Base-by-base conservation (phyloP, 2,888 invertebrate species). In the Abrostola tripartita region DNA sequence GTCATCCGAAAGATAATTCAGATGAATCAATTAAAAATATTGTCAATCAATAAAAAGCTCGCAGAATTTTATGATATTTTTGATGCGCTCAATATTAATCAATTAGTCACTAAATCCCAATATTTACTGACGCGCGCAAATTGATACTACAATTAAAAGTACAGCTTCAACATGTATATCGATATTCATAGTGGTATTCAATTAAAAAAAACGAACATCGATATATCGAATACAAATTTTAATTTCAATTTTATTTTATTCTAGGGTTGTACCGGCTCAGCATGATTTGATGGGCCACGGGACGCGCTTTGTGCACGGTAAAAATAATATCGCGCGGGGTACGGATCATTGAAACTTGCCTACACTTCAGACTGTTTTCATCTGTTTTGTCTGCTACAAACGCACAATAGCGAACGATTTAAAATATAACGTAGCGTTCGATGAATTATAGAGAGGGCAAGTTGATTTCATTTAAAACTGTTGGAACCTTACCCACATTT, bases 231-330 rank as follows among this genome's bases (percentile, higher is more conserved):
- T 68, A 63, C 42, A 66, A 74, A 76, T 73, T 73, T 73, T 65
- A 75, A 71, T 74, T 79, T 69, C 71, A 83, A 77, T 86, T 86
- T 87, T 85, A 84, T 88, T 87, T 88, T 87, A 85, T 85, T 85
- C 83, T 86, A 82, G 83, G 81, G 81, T 80, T 65, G 76, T 72
- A 74, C 76, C 78, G 68, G 68, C 64, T 81, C 79, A 74, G 72
- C 73, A 78, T 90, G 90, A 91, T 92, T 92, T 91, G 91, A 92
- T 92, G 89, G 90, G 76, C 73, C 71, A 70, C 71, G 69, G 63
- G 55, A 50, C 63, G 37, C 76, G 81, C 88, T 90, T 89, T 89
- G 86, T 89, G 82, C 78, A 60, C 60, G 77, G 81, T 76, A 69
- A 76, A 85, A 88, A 89, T 90, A 90, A 89, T 90, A 88, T 89